phyloP scores from a whole-genome alignment of 2,888 invertebrate species.

The Seira musarum region DNA sequence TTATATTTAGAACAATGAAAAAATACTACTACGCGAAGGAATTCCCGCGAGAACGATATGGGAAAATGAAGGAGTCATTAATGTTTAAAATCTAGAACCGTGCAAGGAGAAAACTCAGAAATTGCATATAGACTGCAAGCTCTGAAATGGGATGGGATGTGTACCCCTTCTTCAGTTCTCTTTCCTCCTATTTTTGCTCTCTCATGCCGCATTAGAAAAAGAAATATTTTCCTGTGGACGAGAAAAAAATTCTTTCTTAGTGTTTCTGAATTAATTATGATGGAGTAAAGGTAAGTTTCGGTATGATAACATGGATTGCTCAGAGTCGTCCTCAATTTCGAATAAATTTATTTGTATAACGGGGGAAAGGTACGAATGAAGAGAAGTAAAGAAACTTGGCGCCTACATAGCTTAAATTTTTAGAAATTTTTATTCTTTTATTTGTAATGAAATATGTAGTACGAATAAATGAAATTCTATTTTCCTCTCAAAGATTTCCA shows the following conservation, averaged over 20 bases:
- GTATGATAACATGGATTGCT: not conserved
- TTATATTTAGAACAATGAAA: slow-evolving; percentile 39
- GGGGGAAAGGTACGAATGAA: not conserved
- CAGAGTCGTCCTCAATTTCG: not conserved
- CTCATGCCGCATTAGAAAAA: not conserved
- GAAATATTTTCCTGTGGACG: not conserved
- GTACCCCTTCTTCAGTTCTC: no score
- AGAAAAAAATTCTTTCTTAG: no score
- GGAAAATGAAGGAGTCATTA: slow-evolving; percentile 36
- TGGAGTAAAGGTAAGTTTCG: not conserved
- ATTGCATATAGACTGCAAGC: no score
- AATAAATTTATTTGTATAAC: not conserved
- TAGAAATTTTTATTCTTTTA: no score
- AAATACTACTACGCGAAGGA: slow-evolving; percentile 11
- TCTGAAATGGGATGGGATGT: no score
- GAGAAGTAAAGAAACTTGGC: not conserved
- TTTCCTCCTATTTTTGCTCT: not conserved
- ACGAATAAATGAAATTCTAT: not conserved
- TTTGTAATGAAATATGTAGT: not conserved
- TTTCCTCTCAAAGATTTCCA: no score
- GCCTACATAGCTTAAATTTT: no score
- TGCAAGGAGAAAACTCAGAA: not conserved
- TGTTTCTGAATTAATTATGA: slow-evolving; percentile 15
- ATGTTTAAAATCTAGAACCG: slow-evolving; percentile 33
- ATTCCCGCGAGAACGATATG: slow-evolving; percentile 43